Base-by-base conservation (phyloP, 2,888 invertebrate species). In the Trachelus troglodyta region DNA sequence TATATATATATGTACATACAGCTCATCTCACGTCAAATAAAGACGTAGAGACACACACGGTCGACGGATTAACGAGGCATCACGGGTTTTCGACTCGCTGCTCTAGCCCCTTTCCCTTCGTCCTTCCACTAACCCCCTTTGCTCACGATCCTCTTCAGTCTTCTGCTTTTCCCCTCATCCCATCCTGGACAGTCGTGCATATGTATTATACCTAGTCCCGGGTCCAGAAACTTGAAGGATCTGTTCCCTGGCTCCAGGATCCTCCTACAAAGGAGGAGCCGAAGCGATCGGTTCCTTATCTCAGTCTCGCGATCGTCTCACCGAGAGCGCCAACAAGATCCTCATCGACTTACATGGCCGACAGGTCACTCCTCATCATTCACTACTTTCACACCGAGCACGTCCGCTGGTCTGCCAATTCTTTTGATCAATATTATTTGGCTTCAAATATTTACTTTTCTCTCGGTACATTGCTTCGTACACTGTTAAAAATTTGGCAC, bases 261-360 rank as follows among this genome's bases (percentile, higher is more conserved):
- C 56, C 56, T 56, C 56, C 56, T 56, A 56, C 56, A 56, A 56
- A 56, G 56, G 56, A 23, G 56, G 56, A 56, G 56, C 56, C 56
- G 71, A 71, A 31, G n/a, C 71, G 31, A 71, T 71, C 71, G 12
- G 71, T 80, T 81, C 83, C 79, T 84, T 86, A 86, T 85, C 85
- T 82, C 79, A 79, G 81, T 84, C 83, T 84, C 83, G 82, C 84
- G 80, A 84, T 85, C 84, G 80, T 80, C 80, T 79, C 81, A 71
- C 71, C 71, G 6, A 71, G 31, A 31, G 71, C 71, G 71, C 71
- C 71, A 71, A 71, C 71, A 71, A 31, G 71, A 34, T 71, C 71
- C 71, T 71, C 71, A 71, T 71, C 71, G 71, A 12, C 23, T 37
- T 81, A 81, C 82, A 81, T 77, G 74, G 76, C 74, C 78, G 81